Evolutionary conservation across 2,888 invertebrate genomes (phyloP).

Genomic region (Perithous albicinctus): DNA sequence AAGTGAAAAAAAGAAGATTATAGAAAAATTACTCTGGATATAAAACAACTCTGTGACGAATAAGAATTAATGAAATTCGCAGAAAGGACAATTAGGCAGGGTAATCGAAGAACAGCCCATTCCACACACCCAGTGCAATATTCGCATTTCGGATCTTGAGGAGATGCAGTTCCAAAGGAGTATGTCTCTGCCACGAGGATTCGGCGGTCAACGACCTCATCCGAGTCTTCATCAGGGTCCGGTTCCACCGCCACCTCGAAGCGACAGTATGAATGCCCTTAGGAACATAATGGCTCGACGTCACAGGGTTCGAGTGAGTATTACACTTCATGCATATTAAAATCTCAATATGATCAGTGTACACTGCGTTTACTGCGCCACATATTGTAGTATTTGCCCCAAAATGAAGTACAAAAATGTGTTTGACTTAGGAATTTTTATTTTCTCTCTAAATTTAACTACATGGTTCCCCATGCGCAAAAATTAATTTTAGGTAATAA

Average conservation of each 20-base stretch:
- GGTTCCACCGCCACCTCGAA: slow-evolving; percentile 83
- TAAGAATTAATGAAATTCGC: slow-evolving; percentile 34
- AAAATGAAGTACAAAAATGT: too few relatives aligned
- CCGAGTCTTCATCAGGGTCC: slow-evolving; percentile 76
- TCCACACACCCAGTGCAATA: slow-evolving; percentile 79
- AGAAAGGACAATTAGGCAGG: slow-evolving; percentile 78
- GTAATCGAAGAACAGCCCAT: slow-evolving; percentile 79
- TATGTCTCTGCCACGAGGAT: slow-evolving; percentile 84
- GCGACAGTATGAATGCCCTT: slow-evolving; percentile 84
- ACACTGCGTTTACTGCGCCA: too few relatives aligned
- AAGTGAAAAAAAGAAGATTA: background rate
- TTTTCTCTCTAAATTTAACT: too few relatives aligned
- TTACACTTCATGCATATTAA: background rate
- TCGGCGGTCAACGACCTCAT: slow-evolving; percentile 81
- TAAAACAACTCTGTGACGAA: background rate
- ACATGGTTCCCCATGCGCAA: too few relatives aligned
- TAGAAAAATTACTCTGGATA: too few relatives aligned
- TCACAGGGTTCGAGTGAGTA: slow-evolving; percentile 81
- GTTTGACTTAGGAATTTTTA: too few relatives aligned
- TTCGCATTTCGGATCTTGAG: slow-evolving; percentile 78
- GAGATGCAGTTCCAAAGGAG: slow-evolving; percentile 83
- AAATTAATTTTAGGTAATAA: too few relatives aligned
- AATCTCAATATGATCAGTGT: background rate
- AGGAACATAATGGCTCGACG: slow-evolving; percentile 83
- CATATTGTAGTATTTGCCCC: too few relatives aligned